Percentiles rank a stretch among this genome's conserved stretches.
phyloP scores from a whole-genome alignment of 2,797 vertebrate genomes.

The Alosa sapidissima region DNA sequence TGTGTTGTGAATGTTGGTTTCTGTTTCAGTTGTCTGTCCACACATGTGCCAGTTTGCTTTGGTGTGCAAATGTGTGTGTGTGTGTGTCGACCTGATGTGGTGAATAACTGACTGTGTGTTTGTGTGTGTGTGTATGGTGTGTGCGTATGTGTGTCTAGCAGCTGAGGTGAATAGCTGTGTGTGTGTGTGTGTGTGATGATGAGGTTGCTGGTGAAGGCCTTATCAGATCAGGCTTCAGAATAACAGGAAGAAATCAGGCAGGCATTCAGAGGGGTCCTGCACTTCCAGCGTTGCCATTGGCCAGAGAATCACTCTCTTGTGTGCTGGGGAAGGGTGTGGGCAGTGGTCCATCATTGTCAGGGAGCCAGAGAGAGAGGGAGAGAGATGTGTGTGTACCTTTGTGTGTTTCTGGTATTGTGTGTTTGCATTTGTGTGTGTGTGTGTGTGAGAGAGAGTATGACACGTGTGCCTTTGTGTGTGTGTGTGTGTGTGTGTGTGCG shows the following conservation, averaged over 20 bases:
- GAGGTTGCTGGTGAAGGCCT: background rate
- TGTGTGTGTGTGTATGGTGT: background rate
- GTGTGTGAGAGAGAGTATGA: background rate
- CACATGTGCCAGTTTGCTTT: no score
- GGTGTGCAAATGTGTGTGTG: background rate
- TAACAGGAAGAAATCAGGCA: constrained; percentile 9
- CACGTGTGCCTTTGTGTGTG: background rate
- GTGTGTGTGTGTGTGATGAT: background rate
- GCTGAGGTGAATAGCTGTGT: background rate
- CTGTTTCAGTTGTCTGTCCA: background rate
- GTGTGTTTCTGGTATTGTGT: background rate
- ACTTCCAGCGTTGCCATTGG: background rate
- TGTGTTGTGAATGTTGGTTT: background rate
- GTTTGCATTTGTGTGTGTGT: background rate
- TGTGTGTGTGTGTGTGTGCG: background rate
- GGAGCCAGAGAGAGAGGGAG: background rate
- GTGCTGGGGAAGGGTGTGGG: constrained; percentile 1
- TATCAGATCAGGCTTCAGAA: background rate
- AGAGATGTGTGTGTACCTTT: background rate
- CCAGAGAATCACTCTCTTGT: background rate
- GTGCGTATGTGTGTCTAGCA: background rate
- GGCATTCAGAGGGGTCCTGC: background rate
- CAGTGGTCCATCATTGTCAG: background rate
- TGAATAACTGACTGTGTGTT: background rate
- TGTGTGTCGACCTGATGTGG: background rate